phyloP scores from a whole-genome alignment of 2,888 invertebrate species.

The Orthonychiurus folsomi region DNA sequence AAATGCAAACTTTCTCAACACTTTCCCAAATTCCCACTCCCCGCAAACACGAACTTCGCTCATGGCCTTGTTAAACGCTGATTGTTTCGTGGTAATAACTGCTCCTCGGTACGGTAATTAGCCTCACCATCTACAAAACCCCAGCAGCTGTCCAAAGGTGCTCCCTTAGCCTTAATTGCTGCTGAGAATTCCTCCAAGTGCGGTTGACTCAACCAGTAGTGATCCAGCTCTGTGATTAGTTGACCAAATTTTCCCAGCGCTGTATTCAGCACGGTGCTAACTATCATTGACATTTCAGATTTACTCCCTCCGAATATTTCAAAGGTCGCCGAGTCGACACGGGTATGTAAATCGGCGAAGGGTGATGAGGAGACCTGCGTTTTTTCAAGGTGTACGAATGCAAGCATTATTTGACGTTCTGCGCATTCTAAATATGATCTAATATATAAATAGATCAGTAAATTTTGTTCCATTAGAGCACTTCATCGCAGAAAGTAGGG shows the following conservation, averaged over 20 bases:
- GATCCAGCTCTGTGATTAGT: background rate
- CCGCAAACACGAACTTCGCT: constrained; percentile 8
- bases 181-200: background rate
- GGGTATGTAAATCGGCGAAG: constrained; percentile 12
- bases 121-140: constrained; percentile 16
- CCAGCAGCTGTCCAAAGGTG: constrained; percentile 4
- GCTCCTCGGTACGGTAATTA: too few species aligned
- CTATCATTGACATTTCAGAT: constrained; percentile 2
- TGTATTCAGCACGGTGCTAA: constrained; percentile 5
- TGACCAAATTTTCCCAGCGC: background rate
- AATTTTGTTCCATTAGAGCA: background rate
- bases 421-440: constrained; percentile 3
- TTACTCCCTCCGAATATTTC: background rate
- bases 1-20: constrained; percentile 8
- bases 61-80: constrained; percentile 4
- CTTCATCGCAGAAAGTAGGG: background rate
- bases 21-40: constrained; percentile 12
- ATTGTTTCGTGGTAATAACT: too few species aligned
- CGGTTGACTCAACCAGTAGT: background rate
- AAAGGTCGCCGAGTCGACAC: constrained; percentile 4
- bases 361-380: constrained; percentile 10
- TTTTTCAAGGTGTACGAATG: background rate
- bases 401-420: background rate
- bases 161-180: constrained; percentile 4
- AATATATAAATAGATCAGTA: too few species aligned